Percentiles rank a stretch among this genome's conserved stretches.
phyloP scores from a whole-genome alignment of 2,113 vertebrate species.

The Zosterops japonicus region DNA sequence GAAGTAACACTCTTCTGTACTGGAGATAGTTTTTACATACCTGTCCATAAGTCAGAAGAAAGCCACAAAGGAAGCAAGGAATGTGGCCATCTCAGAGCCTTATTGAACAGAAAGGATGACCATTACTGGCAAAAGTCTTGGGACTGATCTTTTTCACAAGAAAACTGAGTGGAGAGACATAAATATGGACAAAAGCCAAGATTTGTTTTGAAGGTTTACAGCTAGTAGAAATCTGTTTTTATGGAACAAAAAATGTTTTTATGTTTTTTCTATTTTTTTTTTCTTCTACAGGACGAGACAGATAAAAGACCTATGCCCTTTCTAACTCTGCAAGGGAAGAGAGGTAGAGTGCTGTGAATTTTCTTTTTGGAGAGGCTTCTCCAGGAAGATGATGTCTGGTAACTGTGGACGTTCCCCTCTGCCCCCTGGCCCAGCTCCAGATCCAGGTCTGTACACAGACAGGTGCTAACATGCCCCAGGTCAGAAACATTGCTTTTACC shows the following conservation, averaged over 20 bases:
- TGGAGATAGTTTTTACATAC: not conserved
- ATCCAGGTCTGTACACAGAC: fast-evolving
- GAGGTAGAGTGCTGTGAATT: not conserved
- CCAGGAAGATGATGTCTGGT: fast-evolving
- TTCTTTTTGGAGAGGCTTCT: not conserved
- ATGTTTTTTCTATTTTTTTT: too few relatives aligned
- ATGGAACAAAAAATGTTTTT: not conserved
- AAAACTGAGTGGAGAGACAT: not conserved
- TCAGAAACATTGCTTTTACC: not conserved
- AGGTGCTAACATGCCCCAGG: not conserved
- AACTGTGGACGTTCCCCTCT: not conserved
- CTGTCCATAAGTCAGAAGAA: not conserved
- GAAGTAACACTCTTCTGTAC: not conserved
- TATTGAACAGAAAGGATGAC: not conserved
- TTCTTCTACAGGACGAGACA: not conserved
- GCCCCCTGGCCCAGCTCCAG: not conserved
- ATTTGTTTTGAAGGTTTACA: not conserved
- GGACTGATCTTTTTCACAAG: not conserved
- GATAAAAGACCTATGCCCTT: not conserved
- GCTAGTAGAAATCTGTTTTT: not conserved
- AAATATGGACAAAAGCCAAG: not conserved
- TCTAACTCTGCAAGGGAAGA: not conserved
- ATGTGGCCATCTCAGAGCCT: not conserved
- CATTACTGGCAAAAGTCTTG: not conserved
- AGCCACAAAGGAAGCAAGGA: not conserved